phyloP scores from a whole-genome alignment of 2,888 invertebrate genomes.

The Drosophila meridiana region DNA sequence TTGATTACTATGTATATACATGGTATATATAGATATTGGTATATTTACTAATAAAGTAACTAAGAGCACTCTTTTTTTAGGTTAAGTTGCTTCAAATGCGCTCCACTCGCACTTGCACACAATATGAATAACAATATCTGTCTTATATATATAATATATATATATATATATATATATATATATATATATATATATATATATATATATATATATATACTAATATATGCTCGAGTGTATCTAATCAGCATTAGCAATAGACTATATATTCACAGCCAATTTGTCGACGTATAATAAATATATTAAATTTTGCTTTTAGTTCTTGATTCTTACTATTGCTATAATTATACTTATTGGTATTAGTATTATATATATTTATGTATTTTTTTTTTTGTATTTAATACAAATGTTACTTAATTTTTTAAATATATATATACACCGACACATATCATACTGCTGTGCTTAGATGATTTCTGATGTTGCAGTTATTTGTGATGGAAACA shows the following conservation, averaged over 20 bases:
- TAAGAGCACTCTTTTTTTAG: conserved; percentile 45
- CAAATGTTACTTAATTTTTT: background rate
- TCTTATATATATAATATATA: background rate
- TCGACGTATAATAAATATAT: conserved; percentile 55
- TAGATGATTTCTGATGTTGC: background rate
- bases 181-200: conserved; percentile 1
- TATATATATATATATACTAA: background rate
- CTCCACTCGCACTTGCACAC: conserved; percentile 1
- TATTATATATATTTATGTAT: background rate
- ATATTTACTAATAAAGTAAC: conserved; percentile 24
- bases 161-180: background rate
- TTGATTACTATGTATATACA: conserved; percentile 40
- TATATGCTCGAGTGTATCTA: conserved; percentile 11
- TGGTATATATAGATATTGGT: conserved; percentile 12
- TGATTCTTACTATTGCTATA: conserved; percentile 52
- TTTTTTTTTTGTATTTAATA: background rate
- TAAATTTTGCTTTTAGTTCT: conserved; percentile 39
- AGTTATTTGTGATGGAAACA: background rate
- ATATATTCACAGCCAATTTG: conserved; percentile 71
- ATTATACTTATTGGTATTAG: background rate
- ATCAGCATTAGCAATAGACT: conserved; percentile 49
- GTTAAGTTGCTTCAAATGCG: conserved; percentile 13
- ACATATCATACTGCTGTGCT: background rate
- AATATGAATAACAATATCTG: background rate
- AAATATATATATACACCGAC: background rate